phyloP scores from a whole-genome alignment of 2,113 vertebrate genomes.

The Conger conger region DNA sequence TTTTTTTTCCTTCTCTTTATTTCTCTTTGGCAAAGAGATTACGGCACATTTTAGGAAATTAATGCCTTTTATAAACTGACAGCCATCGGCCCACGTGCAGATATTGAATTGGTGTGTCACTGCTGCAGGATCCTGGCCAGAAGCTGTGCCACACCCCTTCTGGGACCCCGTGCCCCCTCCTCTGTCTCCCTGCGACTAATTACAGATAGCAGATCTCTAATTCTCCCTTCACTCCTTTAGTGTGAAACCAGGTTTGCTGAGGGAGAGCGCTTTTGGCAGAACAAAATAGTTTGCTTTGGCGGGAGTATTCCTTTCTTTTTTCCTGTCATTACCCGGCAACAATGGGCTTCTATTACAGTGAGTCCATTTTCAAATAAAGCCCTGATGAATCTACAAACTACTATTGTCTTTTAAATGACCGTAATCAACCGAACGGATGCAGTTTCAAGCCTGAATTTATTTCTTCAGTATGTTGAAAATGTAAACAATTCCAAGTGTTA shows the following conservation, averaged over 20 bases:
- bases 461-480: background rate
- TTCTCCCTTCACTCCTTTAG: background rate
- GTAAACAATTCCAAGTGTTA: background rate
- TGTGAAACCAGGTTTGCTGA: slow-evolving; percentile 1
- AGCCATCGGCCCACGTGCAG: background rate
- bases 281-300: background rate
- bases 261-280: background rate
- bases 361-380: background rate
- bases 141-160: slow-evolving; percentile 2
- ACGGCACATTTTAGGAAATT: background rate
- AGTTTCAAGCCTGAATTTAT: background rate
- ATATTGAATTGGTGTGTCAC: background rate
- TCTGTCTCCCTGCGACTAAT: slow-evolving; percentile 23
- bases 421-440: background rate
- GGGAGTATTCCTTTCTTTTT: background rate
- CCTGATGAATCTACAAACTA: background rate
- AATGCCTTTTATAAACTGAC: background rate
- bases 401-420: too few species aligned
- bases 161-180: background rate
- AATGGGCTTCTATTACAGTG: background rate
- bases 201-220: slow-evolving; percentile 17
- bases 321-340: background rate
- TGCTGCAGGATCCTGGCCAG: background rate
- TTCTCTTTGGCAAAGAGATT: background rate
- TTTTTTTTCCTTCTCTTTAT: background rate